Evolutionary conservation across 2,888 invertebrate genomes (phyloP), one percentile per base, ranked within the genome.

Genomic region (Oligia fasciuncula): DNA sequence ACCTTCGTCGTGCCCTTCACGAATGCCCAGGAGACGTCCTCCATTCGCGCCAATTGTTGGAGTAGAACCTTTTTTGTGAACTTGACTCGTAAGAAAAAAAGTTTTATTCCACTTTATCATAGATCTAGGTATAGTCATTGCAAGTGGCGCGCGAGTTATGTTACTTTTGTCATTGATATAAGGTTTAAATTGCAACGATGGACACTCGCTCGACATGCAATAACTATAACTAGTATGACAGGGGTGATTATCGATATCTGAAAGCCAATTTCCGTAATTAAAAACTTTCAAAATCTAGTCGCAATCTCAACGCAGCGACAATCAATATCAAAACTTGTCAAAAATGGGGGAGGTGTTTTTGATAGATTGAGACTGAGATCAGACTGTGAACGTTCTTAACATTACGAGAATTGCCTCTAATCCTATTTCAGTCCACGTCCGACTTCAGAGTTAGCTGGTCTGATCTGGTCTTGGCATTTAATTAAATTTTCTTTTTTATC

Each of bases 1-100:
- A 82, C 72, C 79, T 77, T 78, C 65, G 70, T 43, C 23, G 54
- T 68, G 81, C 87, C 83, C 80, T 81, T 78, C 69, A 76, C 40
- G 51, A 85, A 85, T 81, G 68, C 90, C 84, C 87, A 62, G 9
- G 78, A 86, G 91, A 88, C 85, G 43, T 70, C 71, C 71, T 79
- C 80, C 74, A 83, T 82, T 84, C 73, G 73, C 79, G 54, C n/a
- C 81, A 72, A 82, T 87, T 77, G 76, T 84, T 74, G 49, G 40
- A 62, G 71, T 76, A 67, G 79, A 66, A 72, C 51, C 57, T 78
- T n/a, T 49, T 85, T 73, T 69, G 46, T 57, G 51, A 75, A 80
- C 14, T 83, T 70, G 14, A 23, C 35, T 74, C 35, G 51, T 23
- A 60, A 80, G 68, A 73, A 75, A 72, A 66, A 72, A n/a, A 54